A percentile compares a stretch with the other conserved stretches of the same genome.
Evolutionary conservation across 2,888 invertebrate species (phyloP).

Genomic region (Trimorus sp.): DNA sequence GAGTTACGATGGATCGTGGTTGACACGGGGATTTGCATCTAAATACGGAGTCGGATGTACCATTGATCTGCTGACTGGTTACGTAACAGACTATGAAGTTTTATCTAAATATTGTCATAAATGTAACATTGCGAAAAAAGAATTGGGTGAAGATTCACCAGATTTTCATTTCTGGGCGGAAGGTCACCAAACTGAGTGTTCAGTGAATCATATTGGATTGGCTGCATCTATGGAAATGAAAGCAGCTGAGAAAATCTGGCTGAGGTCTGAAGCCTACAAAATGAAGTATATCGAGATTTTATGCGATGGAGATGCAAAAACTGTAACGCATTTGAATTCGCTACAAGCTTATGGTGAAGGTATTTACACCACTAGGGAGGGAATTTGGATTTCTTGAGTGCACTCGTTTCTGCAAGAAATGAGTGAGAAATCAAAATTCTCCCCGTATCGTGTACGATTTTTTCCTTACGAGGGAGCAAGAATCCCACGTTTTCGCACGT

Average conservation of each 20-base stretch:
- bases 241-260: constrained; percentile 19
- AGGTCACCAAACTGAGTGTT: constrained; percentile 1
- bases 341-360: background rate
- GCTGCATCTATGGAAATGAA: constrained; percentile 31
- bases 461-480: too few relatives aligned
- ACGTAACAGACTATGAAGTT: constrained; percentile 3
- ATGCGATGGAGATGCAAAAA: constrained; percentile 29
- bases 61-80: background rate
- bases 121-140: constrained; percentile 1
- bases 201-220: constrained; percentile 13
- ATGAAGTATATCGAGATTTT: constrained; percentile 10
- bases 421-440: too few relatives aligned
- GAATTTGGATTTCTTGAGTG: background rate
- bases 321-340: constrained; percentile 19
- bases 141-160: constrained; percentile 12
- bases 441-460: too few relatives aligned
- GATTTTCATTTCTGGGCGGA: constrained; percentile 20
- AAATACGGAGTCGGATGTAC: constrained; percentile 22
- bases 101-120: too few relatives aligned
- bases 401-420: background rate
- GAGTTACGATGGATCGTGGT: constrained; percentile 26
- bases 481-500: background rate
- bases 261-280: constrained; percentile 1
- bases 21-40: constrained; percentile 21
- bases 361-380: background rate